phyloP scores from a whole-genome alignment of 2,113 vertebrate species.

The Zosterops japonicus region DNA sequence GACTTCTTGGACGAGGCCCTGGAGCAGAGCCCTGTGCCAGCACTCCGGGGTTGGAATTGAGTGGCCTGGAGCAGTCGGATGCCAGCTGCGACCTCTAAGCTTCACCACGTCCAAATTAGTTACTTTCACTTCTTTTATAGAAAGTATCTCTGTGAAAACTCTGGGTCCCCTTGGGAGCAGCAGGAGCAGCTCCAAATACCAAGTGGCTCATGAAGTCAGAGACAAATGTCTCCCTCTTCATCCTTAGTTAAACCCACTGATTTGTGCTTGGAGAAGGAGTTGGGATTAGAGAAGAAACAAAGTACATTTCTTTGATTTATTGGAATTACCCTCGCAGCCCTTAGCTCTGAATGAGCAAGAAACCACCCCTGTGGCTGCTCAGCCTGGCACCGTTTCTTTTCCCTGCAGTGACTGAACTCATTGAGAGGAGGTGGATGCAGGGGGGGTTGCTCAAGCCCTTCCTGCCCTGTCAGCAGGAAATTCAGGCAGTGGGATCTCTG shows the following conservation, averaged over 20 bases:
- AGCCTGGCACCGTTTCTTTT: not conserved
- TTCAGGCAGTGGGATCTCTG: rapidly evolving
- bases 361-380: not conserved
- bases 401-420: not conserved
- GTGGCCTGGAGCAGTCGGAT: not conserved
- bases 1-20: not conserved
- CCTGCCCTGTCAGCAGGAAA: not conserved
- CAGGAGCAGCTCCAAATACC: not conserved
- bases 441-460: rapidly evolving
- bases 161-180: not conserved
- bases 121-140: not conserved
- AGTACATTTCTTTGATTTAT: not conserved
- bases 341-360: not conserved
- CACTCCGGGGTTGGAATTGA: not conserved
- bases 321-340: not conserved
- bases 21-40: not conserved
- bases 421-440: not conserved
- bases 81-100: not conserved
- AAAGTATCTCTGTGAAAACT: not conserved
- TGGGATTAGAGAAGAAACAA: not conserved
- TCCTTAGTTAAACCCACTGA: not conserved
- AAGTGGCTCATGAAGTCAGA: not conserved
- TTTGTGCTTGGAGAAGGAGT: not conserved
- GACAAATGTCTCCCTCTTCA: not conserved
- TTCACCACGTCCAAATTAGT: not conserved